phyloP scores from a whole-genome alignment of 2,113 vertebrate species.

The Pteropus alecto region DNA sequence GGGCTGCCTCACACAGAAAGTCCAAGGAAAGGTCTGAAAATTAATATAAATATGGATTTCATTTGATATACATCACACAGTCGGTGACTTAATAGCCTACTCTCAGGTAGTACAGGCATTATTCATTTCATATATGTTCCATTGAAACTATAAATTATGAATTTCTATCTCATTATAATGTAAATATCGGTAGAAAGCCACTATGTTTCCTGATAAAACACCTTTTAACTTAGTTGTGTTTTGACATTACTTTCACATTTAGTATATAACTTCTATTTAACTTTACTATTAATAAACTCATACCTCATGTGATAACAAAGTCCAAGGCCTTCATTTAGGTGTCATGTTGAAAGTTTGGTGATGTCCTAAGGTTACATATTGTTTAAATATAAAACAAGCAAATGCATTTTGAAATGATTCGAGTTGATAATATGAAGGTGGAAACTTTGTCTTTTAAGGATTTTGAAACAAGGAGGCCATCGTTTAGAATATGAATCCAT shows the following conservation, averaged over 20 bases:
- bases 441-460: slow-evolving; percentile 30
- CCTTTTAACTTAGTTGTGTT: neutral
- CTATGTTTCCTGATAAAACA: neutral
- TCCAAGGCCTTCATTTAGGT: slow-evolving; percentile 72
- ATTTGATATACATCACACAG: neutral
- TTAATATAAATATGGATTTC: neutral
- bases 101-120: neutral
- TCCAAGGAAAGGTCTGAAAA: neutral
- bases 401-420: slow-evolving; percentile 67
- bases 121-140: neutral
- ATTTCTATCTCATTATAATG: neutral
- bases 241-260: slow-evolving; percentile 67
- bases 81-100: neutral
- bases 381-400: slow-evolving; percentile 77
- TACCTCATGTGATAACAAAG: slow-evolving; percentile 66
- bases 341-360: slow-evolving; percentile 76
- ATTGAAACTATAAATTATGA: neutral
- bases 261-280: slow-evolving; percentile 69
- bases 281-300: slow-evolving; percentile 66
- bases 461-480: neutral
- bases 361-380: slow-evolving; percentile 61
- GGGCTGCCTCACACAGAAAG: neutral
- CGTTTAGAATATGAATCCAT: slow-evolving; percentile 37
- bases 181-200: neutral
- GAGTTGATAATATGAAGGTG: slow-evolving; percentile 42